Conservation (phyloP, 2,888 invertebrate species). For the Lepidochrysops patricia region DNA sequence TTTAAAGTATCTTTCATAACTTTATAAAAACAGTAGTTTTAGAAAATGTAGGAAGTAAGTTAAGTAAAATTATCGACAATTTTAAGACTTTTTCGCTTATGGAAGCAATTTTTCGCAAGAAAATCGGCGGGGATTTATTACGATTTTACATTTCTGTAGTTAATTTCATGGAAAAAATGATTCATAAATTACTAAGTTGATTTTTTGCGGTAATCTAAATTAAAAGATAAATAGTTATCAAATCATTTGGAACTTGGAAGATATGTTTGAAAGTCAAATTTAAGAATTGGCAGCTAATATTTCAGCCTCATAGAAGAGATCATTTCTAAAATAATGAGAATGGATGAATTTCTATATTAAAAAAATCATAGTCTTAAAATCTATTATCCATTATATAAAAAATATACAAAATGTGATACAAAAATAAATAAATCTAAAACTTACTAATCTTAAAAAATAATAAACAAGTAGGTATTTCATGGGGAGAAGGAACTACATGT, state of each 20-base stretch:
- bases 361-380: neutral
- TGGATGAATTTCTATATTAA: neutral
- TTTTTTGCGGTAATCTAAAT: neutral
- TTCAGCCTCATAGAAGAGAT: conserved; percentile 22
- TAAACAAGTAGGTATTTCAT: neutral
- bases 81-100: neutral
- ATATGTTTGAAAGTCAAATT: conserved; percentile 21
- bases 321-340: conserved; percentile 15
- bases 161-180: neutral
- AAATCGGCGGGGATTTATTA: too few relatives aligned
- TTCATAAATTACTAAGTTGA: too few relatives aligned
- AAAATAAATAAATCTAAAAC: conserved; percentile 2
- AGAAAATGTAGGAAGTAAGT: too few relatives aligned
- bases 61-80: too few relatives aligned
- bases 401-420: neutral
- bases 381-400: neutral
- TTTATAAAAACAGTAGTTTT: too few relatives aligned
- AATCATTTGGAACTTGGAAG: conserved; percentile 16
- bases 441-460: neutral
- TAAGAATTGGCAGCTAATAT: conserved; percentile 22
- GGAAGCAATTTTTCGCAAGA: neutral
- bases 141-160: too few relatives aligned
- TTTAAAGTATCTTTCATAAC: too few relatives aligned
- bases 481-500: neutral
- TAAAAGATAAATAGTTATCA: neutral